These are phyloP conservation scores for Pachypeltis micranthus DNA, from an alignment of 1,140 invertebrate species.

Conservation along the genomic window DNA sequence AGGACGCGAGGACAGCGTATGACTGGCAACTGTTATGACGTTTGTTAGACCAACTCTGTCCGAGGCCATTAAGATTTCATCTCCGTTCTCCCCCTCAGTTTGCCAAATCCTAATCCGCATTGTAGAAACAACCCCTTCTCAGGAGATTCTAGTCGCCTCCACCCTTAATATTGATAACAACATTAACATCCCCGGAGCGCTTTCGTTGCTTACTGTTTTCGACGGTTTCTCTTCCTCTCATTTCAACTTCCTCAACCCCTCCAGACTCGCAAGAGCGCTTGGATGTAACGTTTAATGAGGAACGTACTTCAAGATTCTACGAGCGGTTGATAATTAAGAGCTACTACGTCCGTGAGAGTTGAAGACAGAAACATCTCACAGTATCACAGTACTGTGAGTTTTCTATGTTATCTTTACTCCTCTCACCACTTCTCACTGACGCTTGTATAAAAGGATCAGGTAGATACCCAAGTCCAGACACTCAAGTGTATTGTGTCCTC, in stretches of 20 bases:
- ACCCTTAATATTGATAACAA: constrained; percentile 14
- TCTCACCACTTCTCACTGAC: too few species aligned
- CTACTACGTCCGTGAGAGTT: constrained; percentile 7
- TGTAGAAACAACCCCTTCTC: neutral
- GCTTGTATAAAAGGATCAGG: too few species aligned
- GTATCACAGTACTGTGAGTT: too few species aligned
- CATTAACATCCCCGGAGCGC: neutral
- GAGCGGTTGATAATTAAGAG: neutral
- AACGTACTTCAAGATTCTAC: neutral
- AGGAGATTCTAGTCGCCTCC: neutral
- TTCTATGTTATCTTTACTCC: too few species aligned
- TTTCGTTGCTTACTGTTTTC: neutral
- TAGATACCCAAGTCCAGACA: too few species aligned
- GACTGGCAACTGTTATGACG: too few species aligned
- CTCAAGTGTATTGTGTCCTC: too few species aligned
- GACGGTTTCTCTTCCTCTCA: neutral
- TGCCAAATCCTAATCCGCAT: constrained; percentile 14
- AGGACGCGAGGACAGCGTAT: too few species aligned
- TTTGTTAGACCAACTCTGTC: constrained; percentile 9
- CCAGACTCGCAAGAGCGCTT: too few species aligned
- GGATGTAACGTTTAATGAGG: too few species aligned
- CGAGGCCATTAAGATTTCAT: constrained; percentile 11
- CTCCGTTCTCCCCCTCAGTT: constrained; percentile 2
- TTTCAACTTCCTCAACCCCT: too few species aligned
- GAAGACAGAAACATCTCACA: too few species aligned